Evolutionary conservation across 2,888 invertebrate genomes (phyloP), one percentile per base, ranked within the genome.

Genomic region (Crossocerus cetratus): DNA sequence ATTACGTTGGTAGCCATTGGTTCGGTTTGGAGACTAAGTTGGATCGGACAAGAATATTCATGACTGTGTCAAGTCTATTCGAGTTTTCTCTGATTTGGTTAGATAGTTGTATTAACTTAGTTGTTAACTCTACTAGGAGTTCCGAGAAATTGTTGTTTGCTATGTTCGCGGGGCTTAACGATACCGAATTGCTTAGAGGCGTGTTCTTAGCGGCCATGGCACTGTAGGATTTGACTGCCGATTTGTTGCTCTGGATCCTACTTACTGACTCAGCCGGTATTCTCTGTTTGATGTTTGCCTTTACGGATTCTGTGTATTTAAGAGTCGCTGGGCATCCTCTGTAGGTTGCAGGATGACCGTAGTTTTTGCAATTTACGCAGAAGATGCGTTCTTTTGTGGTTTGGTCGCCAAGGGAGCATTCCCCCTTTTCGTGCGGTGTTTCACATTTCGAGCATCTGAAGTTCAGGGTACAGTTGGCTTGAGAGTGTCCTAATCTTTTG

Each of bases 361-460:
- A 43, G 2, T n/a, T 14, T 14, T 64, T 54, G 55, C 64, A 64
- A 13, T 64, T 64, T 14, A 5, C 8, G 2, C 64, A 64, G n/a
- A 14, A 63, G 0, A 64, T 0, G 0, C 13, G 4, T 1, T 59
- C 43, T 14, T 14, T 42, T 3, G 54, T 11, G 0, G 1, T 0
- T 22, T 3, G 1, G 4, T 55, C 20, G 8, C 14, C 22, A 3
- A 55, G 11, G 5, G 3, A 20, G 21, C 43, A 63, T 4, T 63
- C 18, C 8, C 55, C 55, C 1, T 22, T 23, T 1, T 5, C 4
- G 1, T 63, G 63, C 2, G n/a, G 1, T 0, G 4, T 11, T 2
- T 2, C 21, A 1, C 63, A 63, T 55, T 63, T 55, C 0, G 54
- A 53, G 2, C 63, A 63, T 0, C 63, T 3, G 0, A 13, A 54